These are phyloP conservation scores for Eupelmus urozonus DNA, from an alignment of 2,888 invertebrate species.

Conservation along the genomic window DNA sequence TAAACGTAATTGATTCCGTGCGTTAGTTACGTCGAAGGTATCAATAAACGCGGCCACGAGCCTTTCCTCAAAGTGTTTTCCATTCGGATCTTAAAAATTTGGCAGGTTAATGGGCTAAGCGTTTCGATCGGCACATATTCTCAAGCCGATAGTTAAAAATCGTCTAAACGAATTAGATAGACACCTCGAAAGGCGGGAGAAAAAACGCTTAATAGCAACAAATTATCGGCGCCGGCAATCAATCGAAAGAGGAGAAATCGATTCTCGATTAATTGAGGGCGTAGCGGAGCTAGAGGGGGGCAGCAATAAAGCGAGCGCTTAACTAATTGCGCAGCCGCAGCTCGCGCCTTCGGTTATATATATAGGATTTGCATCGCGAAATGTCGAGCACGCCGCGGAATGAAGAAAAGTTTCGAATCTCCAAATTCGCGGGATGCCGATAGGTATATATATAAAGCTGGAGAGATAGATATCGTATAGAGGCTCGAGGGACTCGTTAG, in stretches of 20 bases:
- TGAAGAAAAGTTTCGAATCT: constrained; percentile 36
- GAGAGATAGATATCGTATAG: background rate
- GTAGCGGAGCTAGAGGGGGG: no score
- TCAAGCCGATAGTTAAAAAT: no score
- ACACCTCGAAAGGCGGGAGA: no score
- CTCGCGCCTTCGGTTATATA: background rate
- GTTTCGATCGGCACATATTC: no score
- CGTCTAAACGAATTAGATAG: no score
- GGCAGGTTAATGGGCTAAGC: background rate
- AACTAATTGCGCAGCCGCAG: constrained; percentile 34
- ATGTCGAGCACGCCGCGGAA: constrained; percentile 44
- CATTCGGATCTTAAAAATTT: background rate
- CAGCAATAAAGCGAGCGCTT: constrained; percentile 41
- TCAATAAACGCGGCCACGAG: background rate
- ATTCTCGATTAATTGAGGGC: constrained; percentile 41
- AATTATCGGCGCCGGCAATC: constrained; percentile 18
- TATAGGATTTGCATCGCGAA: constrained; percentile 42
- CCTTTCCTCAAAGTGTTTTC: no score
- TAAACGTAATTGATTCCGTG: constrained; percentile 19
- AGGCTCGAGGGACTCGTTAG: constrained; percentile 25
- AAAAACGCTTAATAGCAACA: constrained; percentile 24
- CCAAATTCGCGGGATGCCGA: constrained; percentile 24
- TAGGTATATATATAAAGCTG: background rate
- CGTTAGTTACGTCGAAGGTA: background rate
- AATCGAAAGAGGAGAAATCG: constrained; percentile 29